These are phyloP conservation scores for Lanius ludovicianus DNA, from an alignment of 2,113 vertebrate genomes.

Conservation along the genomic window DNA sequence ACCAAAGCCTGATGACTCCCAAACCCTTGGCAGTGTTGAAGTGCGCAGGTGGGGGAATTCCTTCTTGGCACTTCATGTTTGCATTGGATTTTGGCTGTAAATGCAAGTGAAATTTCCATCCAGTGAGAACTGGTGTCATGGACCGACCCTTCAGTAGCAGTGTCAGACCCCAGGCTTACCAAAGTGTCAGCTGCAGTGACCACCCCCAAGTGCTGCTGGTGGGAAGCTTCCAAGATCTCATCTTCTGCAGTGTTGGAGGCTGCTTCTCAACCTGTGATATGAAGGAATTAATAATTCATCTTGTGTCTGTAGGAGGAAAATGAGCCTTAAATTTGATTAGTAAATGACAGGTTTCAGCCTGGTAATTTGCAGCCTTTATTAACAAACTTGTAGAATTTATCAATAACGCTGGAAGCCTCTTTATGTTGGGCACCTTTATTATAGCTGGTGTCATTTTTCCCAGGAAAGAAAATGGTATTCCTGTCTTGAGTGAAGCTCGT, in stretches of 20 bases:
- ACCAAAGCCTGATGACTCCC: neutral
- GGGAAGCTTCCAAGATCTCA: conserved; percentile 5
- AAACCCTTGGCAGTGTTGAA: neutral
- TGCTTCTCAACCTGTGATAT: conserved; percentile 25
- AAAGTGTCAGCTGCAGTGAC: neutral
- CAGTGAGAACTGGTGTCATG: neutral
- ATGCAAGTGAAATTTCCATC: neutral
- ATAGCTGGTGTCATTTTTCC: neutral
- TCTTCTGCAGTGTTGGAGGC: conserved; percentile 38
- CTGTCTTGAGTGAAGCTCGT: neutral
- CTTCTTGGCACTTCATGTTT: neutral
- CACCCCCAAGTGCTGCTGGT: neutral
- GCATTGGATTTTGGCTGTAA: rapidly evolving
- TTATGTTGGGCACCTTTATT: neutral
- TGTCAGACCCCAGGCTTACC: neutral
- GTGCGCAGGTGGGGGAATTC: neutral
- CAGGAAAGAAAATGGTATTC: neutral
- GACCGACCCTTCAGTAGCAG: neutral
- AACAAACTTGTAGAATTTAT: conserved; percentile 63
- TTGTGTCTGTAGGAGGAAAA: conserved; percentile 62
- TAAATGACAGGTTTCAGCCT: conserved; percentile 66
- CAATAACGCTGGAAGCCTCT: neutral
- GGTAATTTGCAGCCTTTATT: conserved; percentile 66
- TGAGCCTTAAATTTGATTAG: conserved; percentile 66
- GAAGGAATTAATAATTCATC: conserved; percentile 68